Evolutionary conservation across 2,113 vertebrate genomes (phyloP).

Genomic region (Tiliqua scincoides): DNA sequence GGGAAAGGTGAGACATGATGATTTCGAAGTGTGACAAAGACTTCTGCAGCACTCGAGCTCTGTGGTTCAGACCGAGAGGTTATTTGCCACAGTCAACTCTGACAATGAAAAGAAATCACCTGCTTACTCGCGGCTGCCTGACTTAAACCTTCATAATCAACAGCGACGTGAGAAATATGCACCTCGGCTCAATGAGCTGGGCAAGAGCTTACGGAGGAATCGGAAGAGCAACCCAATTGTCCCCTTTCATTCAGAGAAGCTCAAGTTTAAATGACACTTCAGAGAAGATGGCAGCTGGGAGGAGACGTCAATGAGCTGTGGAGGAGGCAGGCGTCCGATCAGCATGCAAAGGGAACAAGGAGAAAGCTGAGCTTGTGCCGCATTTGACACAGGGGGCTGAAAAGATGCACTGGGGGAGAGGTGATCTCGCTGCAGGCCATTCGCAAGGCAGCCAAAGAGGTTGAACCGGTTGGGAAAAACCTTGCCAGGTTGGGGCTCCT

Average conservation of each 20-base stretch:
- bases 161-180: slow-evolving; percentile 35
- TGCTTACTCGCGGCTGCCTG: slow-evolving; percentile 52
- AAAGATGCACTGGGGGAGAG: slow-evolving; percentile 11
- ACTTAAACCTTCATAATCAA: slow-evolving; percentile 32
- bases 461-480: slow-evolving; percentile 37
- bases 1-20: slow-evolving; percentile 54
- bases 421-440: slow-evolving; percentile 16
- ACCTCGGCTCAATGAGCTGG: not conserved
- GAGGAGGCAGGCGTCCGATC: not conserved
- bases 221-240: slow-evolving; percentile 31
- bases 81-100: slow-evolving; percentile 44
- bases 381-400: slow-evolving; percentile 25
- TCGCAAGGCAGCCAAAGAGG: slow-evolving; percentile 41
- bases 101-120: slow-evolving; percentile 29
- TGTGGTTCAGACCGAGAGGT: slow-evolving; percentile 46
- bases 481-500: slow-evolving; percentile 41
- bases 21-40: slow-evolving; percentile 51
- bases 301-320: slow-evolving; percentile 33
- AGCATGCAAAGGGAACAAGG: slow-evolving; percentile 39
- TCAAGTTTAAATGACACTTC: slow-evolving; percentile 45
- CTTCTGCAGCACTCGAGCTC: slow-evolving; percentile 41
- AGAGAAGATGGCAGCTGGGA: slow-evolving; percentile 36
- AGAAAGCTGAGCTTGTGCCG: slow-evolving; percentile 32
- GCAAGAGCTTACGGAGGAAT: slow-evolving; percentile 46
- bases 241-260: slow-evolving; percentile 47